phyloP scores from a whole-genome alignment of 2,113 vertebrate genomes.

The Rhodinocichla rosea region DNA sequence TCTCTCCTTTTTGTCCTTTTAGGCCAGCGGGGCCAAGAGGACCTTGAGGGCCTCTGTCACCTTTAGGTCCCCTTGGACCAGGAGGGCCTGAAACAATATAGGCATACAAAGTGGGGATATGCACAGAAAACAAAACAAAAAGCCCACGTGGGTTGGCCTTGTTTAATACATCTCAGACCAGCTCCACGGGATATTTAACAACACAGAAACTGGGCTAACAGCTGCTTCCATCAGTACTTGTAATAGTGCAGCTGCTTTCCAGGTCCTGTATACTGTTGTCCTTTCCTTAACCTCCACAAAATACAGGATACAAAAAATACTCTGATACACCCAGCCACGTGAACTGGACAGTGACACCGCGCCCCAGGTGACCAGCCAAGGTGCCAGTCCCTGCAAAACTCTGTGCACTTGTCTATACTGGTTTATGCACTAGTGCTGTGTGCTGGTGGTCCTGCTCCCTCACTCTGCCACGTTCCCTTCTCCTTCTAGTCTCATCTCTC shows the following conservation, averaged over 20 bases:
- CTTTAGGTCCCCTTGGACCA: conserved; percentile 89
- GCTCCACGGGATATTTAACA: neutral
- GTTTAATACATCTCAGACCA: neutral
- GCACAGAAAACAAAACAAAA: neutral
- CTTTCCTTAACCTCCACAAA: neutral
- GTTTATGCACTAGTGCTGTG: rapidly evolving
- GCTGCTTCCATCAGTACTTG: neutral
- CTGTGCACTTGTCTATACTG: neutral
- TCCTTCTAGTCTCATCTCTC: neutral
- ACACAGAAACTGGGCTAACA: neutral
- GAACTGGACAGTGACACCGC: neutral
- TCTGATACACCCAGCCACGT: neutral
- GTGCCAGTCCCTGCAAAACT: neutral
- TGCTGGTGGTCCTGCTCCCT: neutral
- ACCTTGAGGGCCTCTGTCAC: conserved; percentile 88
- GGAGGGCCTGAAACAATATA: conserved; percentile 86
- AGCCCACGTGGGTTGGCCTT: neutral
- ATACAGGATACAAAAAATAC: neutral
- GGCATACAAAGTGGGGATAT: neutral
- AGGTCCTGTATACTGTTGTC: neutral
- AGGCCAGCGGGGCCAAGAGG: conserved; percentile 81
- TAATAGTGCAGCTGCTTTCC: neutral
- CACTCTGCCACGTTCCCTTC: neutral
- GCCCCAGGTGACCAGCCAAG: neutral
- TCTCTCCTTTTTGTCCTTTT: conserved; percentile 92